phyloP scores from a whole-genome alignment of 2,797 vertebrate species.

The Clangula hyemalis region DNA sequence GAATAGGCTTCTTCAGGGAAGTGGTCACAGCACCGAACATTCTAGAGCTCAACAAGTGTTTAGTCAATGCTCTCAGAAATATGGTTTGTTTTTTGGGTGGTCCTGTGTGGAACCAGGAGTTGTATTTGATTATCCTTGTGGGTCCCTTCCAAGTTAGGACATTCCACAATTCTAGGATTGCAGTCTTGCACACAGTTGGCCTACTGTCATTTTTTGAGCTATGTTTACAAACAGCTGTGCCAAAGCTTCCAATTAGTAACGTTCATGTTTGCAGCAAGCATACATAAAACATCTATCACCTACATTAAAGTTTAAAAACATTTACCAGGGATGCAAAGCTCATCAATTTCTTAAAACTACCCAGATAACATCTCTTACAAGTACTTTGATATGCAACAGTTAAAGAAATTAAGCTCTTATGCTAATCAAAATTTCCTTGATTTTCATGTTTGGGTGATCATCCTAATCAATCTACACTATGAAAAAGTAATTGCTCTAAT shows the following conservation, averaged over 20 bases:
- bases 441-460: neutral
- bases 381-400: neutral
- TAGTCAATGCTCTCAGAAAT: neutral
- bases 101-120: neutral
- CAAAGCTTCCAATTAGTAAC: neutral
- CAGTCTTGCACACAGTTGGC: neutral
- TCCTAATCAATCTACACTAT: neutral
- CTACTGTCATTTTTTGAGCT: neutral
- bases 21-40: neutral
- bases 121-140: neutral
- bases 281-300: slow-evolving; percentile 17
- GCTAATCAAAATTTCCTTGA: neutral
- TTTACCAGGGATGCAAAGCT: slow-evolving; percentile 2
- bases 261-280: neutral
- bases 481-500: neutral
- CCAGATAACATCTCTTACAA: neutral
- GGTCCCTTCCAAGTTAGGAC: no score
- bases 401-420: neutral
- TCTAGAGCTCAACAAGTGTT: neutral
- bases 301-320: slow-evolving; percentile 31
- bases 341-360: slow-evolving; percentile 1
- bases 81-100: neutral
- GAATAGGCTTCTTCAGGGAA: neutral
- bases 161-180: neutral
- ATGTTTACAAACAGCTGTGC: neutral